Evolutionary conservation across 2,888 invertebrate species (phyloP), one percentile per base, ranked within the genome.

Genomic region (Didymodactylos carnosus): DNA sequence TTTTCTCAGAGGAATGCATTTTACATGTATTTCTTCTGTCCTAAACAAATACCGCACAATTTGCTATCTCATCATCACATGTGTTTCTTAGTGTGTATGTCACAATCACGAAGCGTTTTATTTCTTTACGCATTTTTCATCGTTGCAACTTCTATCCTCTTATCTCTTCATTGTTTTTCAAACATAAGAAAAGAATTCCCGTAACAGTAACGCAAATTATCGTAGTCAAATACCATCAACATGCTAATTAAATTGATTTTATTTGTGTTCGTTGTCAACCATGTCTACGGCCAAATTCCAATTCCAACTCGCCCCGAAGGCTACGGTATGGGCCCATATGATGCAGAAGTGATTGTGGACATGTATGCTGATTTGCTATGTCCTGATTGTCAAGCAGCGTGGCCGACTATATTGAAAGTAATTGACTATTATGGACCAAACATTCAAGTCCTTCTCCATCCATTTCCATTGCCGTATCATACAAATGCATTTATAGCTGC

Each of bases 381-480:
- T 75, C 79, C 80, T 0, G 79, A 79, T 75, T 79, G 79, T 53
- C 72, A 76, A n/a, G 76, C 72, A 5, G 78, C 79, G 0, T 78
- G 78, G 39, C 78, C 80, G 6, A 76, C 76, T 0, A 53, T 79
- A 5, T 75, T 76, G 62, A 71, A 77, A 69, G 78, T 81, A 35
- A 80, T 79, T 1, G 76, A 78, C 19, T 62, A 76, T 62, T 81
- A 80, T 76, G 79, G 79, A 2, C 53, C 77, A 3, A 73, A 70
- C 1, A 75, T 81, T 10, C 77, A 76, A 69, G 76, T 81, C n/a
- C 77, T 76, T 8, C 70, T 79, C 1, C 79, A 80, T 49, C 76
- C 79, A 73, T 80, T 80, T 71, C 79, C 80, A 8, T 77, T 81
- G 41, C 80, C 81, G 0, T 81, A 79, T 77, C 81, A 81, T 75